phyloP scores from a whole-genome alignment of 2,113 vertebrate genomes.

The Nerophis lumbriciformis region DNA sequence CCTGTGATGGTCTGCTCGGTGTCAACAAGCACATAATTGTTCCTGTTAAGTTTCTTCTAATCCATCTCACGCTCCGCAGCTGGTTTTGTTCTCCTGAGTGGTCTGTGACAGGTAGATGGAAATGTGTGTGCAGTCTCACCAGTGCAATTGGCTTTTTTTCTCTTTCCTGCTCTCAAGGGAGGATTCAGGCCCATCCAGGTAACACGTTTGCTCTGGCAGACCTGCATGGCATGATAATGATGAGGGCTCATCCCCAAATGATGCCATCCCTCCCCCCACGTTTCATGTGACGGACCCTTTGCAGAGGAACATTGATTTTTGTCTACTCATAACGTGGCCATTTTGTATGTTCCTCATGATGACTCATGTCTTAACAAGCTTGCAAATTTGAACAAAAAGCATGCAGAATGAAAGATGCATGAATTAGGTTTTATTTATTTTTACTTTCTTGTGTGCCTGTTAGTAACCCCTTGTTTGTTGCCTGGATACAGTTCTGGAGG shows the following conservation, averaged over 20 bases:
- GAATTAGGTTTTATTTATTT: background rate
- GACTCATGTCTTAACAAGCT: slow-evolving; percentile 25
- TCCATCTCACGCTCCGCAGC: background rate
- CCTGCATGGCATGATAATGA: slow-evolving; percentile 70
- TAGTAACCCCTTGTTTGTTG: background rate
- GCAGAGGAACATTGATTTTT: slow-evolving; percentile 3
- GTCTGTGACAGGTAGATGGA: slow-evolving; percentile 12
- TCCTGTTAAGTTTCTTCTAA: slow-evolving; percentile 5
- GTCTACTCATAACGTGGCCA: slow-evolving; percentile 15
- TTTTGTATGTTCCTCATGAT: slow-evolving; percentile 22
- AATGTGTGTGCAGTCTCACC: slow-evolving; percentile 50
- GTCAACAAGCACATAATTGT: slow-evolving; percentile 6
- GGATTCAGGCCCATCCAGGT: slow-evolving; percentile 96
- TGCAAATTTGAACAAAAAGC: slow-evolving; percentile 35
- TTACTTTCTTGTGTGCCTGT: slow-evolving; percentile 8
- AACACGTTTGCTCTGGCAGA: slow-evolving; percentile 56
- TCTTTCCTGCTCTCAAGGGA: slow-evolving; percentile 98
- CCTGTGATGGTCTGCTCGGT: background rate
- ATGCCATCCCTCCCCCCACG: slow-evolving; percentile 20
- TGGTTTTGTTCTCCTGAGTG: background rate
- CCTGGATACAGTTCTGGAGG: background rate
- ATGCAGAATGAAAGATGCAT: slow-evolving; percentile 32
- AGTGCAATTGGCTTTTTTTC: slow-evolving; percentile 89
- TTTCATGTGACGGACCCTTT: background rate
- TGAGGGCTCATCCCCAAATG: slow-evolving; percentile 21